Base-by-base conservation (phyloP, 2,888 invertebrate genomes). In the Drosophila neonasuta region DNA sequence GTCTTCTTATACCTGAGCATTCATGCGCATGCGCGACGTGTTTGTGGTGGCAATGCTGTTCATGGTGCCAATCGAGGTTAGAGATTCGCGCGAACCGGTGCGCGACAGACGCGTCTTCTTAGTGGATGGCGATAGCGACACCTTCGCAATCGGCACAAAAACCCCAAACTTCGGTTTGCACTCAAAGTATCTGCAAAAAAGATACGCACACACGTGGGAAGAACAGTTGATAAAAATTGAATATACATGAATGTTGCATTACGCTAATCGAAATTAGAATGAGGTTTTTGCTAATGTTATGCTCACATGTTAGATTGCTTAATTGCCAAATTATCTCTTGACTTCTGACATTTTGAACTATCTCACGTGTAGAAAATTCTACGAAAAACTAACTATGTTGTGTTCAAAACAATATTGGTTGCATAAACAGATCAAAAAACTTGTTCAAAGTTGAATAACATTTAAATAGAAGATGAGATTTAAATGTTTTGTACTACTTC, bases 121-220 rank as follows among this genome's bases (percentile, higher is more conserved):
- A 54, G 94, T 93, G 55, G 95, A 95, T 32, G 97, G 97, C 46
- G 97, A 96, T 71, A 95, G 94, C 81, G 95, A 95, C 73, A 99
- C 96, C 92, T 99, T 99, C 87, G 95, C 94, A 62, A 96, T 92
- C 2, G 98, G 98, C 24, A 98, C 97, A 92, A 99, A 99, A 68
- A 99, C 92, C 2, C 99, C 99, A 91, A 95, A 96, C 88, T 96
- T 95, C 41, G 96, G 95, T 72, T 94, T 93, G 91, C 99, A 99
- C 77, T 96, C 95, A 92, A 99, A 99, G 92, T 99, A 99, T 92
- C 98, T 97, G 91, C 39, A 92, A 92, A 7, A 87, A 73, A 82
- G 9, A 20, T 4, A 20, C 20, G 20, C 20, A 20, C 20, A 24
- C 24, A 24, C 2, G 4, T 2, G 34, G 34, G 11, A 34, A 15